Conservation (phyloP, 2,888 invertebrate species). For the Girardia tigrina region DNA sequence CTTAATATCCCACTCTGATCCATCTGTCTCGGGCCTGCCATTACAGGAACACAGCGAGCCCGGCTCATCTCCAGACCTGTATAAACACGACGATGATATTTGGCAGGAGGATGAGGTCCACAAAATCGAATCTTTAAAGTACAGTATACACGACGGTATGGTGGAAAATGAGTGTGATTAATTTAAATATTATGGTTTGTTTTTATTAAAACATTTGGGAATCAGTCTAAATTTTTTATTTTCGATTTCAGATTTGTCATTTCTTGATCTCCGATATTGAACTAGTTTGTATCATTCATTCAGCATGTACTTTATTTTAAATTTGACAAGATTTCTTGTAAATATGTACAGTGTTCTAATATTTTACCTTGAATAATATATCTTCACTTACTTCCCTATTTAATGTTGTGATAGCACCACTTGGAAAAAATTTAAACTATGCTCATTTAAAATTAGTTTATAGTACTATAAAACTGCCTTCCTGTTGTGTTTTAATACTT, state of each 20-base stretch:
- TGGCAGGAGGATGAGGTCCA: background rate
- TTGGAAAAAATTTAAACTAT: conserved; percentile 15
- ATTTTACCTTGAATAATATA: conserved; percentile 17
- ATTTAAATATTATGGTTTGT: conserved; percentile 1
- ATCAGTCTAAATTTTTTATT: too few relatives aligned
- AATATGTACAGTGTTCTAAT: conserved; percentile 13
- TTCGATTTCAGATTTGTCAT: conserved; percentile 9
- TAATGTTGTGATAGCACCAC: conserved; percentile 16
- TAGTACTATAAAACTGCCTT: conserved; percentile 11
- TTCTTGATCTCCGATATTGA: conserved; percentile 18
- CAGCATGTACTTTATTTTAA: conserved; percentile 11
- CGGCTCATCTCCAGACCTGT: background rate
- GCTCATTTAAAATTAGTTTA: background rate
- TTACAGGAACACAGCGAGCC: background rate
- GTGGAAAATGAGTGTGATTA: conserved; percentile 12
- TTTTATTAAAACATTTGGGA: background rate
- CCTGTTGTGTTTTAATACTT: conserved; percentile 23
- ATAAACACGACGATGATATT: conserved; percentile 8
- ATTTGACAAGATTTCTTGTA: conserved; percentile 18
- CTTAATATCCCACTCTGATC: background rate
- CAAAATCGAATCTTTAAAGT: conserved; percentile 19
- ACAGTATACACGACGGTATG: conserved; percentile 19
- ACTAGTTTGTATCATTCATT: conserved; percentile 23
- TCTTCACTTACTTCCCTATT: conserved; percentile 23
- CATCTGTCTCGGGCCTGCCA: background rate